Conservation (phyloP, 2,888 invertebrate species). For the Blastobasis lacticolella region DNA sequence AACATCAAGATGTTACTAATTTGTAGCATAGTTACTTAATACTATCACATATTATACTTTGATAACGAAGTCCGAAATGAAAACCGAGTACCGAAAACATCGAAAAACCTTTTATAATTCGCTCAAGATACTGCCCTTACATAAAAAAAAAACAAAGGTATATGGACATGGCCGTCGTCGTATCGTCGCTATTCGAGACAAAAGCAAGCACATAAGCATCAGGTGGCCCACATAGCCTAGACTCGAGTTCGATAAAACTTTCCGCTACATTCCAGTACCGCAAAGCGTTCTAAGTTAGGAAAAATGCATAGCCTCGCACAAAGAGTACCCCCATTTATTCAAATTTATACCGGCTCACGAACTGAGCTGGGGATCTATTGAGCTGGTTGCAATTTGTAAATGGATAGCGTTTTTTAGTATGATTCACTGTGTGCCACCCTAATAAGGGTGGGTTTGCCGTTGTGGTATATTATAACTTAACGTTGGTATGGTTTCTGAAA, state of each 20-base stretch:
- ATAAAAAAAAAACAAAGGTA: too few relatives aligned
- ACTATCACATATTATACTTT: not conserved
- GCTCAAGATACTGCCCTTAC: too few relatives aligned
- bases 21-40: not conserved
- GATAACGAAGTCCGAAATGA: not conserved
- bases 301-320: slow-evolving; percentile 10
- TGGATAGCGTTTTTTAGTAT: slow-evolving; percentile 45
- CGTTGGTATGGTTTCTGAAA: too few relatives aligned
- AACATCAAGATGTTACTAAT: too few relatives aligned
- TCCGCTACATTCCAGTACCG: too few relatives aligned
- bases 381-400: slow-evolving; percentile 60
- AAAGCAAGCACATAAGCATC: too few relatives aligned
- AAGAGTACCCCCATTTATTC: slow-evolving; percentile 44
- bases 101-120: too few relatives aligned
- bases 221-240: too few relatives aligned
- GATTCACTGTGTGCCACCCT: slow-evolving; percentile 26
- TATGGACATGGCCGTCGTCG: too few relatives aligned
- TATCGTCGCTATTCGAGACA: too few relatives aligned
- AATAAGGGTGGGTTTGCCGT: slow-evolving; percentile 18
- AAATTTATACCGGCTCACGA: slow-evolving; percentile 57
- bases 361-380: slow-evolving; percentile 35
- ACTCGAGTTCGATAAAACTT: too few relatives aligned
- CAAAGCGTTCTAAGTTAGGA: not conserved
- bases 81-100: not conserved
- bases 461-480: not conserved